These are phyloP conservation scores for Phortica magna DNA, from an alignment of 2,888 invertebrate species.

Conservation along the genomic window DNA sequence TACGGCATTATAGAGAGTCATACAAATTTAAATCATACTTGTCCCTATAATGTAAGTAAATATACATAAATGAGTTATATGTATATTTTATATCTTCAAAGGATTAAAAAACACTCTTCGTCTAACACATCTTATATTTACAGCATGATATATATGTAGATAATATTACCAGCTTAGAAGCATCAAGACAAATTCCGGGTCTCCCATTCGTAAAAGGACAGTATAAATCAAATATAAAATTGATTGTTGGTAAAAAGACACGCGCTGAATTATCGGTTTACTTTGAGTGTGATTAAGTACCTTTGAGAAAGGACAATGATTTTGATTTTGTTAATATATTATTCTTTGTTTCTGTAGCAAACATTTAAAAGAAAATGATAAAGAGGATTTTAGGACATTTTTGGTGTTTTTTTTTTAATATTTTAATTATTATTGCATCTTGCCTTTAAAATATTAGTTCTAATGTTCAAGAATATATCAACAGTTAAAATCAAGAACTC, in stretches of 20 bases:
- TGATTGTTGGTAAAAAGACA: conserved; percentile 32
- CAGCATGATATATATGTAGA: conserved; percentile 37
- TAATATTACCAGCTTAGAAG: conserved; percentile 29
- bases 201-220: conserved; percentile 40
- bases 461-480: too few species aligned
- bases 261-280: conserved; percentile 32
- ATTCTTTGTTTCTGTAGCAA: too few species aligned
- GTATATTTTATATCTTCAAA: background rate
- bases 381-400: too few species aligned
- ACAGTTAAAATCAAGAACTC: too few species aligned
- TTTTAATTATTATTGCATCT: too few species aligned
- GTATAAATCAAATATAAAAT: conserved; percentile 37
- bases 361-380: too few species aligned
- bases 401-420: too few species aligned
- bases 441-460: too few species aligned
- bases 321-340: too few species aligned
- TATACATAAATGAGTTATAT: background rate
- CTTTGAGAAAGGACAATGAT: too few species aligned
- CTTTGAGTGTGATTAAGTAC: too few species aligned
- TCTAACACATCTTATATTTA: background rate
- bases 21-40: conserved; percentile 43
- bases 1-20: conserved; percentile 25
- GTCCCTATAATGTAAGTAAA: conserved; percentile 44
- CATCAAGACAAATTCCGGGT: conserved; percentile 5
- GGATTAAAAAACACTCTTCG: too few species aligned